Conservation (phyloP, 2,113 vertebrate species). For the Verasper variegatus region DNA sequence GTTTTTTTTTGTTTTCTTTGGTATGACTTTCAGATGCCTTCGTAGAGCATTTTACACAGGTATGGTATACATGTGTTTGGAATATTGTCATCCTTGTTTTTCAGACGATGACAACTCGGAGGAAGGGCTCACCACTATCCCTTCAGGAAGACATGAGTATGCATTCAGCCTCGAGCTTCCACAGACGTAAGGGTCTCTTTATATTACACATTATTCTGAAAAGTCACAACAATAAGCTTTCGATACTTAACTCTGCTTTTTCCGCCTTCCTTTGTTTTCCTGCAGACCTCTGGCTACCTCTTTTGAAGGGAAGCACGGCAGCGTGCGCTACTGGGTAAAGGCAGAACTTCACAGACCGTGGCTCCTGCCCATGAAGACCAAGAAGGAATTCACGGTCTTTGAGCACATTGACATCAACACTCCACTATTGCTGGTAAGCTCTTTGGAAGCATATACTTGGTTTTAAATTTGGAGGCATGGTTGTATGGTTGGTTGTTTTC, state of each 20-base stretch:
- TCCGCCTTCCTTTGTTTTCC: background rate
- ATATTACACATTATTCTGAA: background rate
- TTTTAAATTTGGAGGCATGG: background rate
- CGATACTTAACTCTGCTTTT: background rate
- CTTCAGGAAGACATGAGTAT: conserved; percentile 99
- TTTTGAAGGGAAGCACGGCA: conserved; percentile 99
- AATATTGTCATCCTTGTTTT: conserved; percentile 83
- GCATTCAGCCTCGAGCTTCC: conserved; percentile 99
- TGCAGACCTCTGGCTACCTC: conserved; percentile 99
- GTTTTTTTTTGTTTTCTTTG: conserved; percentile 58
- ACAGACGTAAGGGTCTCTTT: conserved; percentile 91
- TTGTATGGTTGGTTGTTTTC: too few relatives aligned
- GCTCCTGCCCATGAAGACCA: conserved; percentile 99
- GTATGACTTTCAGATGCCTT: conserved; percentile 78
- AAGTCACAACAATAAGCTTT: background rate
- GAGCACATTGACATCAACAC: conserved; percentile 99
- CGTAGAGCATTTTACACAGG: conserved; percentile 81
- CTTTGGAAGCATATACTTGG: background rate
- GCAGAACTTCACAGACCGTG: conserved; percentile 98
- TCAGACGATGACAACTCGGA: conserved; percentile 97
- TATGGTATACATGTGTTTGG: conserved; percentile 86
- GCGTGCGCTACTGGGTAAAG: conserved; percentile 99
- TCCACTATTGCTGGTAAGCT: conserved; percentile 97
- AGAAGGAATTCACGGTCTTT: conserved; percentile 99
- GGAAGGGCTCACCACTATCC: conserved; percentile 95